Evolutionary conservation across 2,113 vertebrate species (phyloP), one percentile per base, ranked within the genome.

Genomic region (Calidris pugnax): DNA sequence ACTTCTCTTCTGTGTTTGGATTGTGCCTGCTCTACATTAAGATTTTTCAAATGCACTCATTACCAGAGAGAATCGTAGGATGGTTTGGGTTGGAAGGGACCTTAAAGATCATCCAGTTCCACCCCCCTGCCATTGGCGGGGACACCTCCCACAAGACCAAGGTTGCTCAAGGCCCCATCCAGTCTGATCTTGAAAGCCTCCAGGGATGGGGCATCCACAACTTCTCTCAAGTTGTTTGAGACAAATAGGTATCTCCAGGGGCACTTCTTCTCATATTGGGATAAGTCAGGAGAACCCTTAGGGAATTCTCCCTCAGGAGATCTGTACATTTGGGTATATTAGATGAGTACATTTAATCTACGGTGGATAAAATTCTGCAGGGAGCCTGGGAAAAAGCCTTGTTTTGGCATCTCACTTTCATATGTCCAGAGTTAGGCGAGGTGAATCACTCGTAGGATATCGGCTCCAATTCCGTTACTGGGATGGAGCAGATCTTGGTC

Each of bases 401-500:
- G 35, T 78, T 57, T 67, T 53, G 19, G 24, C 37, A 74, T 28
- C 24, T 91, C 55, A 56, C 24, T 82, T 28, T 63, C 43, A 12
- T n/a, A 51, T 21, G 37, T 75, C 30, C n/a, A 62, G 41, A 48
- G 18, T 35, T 53, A 53, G 32, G 14, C 3, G 5, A 92, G 47
- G 47, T 51, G 35, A 74, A 33, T 57, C 14, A 10, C 11, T 26
- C 2, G 0, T 24, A 27, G 30, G 16, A 24, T 91, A 57, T 77
- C 43, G 24, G 7, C 30, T 91, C 47, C 50, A 5, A 0, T 53
- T 60, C 2, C 0, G 3, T 66, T 94, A 22, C 12, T 57, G 33
- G 8, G 23, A 60, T 55, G 27, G 39, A 64, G 14, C 27, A 62
- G 50, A 85, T 22, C 12, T 48, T 59, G 5, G 4, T 66, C 39